These are phyloP conservation scores for Perodicticus potto DNA, from an alignment of 2,797 vertebrate species.

Conservation along the genomic window DNA sequence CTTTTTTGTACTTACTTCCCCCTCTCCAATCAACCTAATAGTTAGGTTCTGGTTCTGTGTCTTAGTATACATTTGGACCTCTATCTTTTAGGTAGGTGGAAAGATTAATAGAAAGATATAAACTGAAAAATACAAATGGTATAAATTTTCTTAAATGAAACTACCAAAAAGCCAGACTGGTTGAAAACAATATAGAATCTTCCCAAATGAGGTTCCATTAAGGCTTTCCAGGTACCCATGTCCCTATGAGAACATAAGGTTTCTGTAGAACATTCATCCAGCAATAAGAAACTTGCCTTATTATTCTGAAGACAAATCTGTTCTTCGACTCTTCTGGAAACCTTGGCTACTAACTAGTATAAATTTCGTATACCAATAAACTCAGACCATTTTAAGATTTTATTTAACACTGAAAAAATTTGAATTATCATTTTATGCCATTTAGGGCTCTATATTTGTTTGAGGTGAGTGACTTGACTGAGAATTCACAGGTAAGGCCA, in stretches of 20 bases:
- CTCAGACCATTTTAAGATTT: background rate
- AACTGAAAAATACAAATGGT: background rate
- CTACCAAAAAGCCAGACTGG: background rate
- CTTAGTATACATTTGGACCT: background rate
- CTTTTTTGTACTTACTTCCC: background rate
- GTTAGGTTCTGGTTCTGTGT: background rate
- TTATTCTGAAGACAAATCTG: background rate
- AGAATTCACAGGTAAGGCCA: background rate
- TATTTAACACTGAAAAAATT: background rate
- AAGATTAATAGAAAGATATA: background rate
- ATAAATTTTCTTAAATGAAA: background rate
- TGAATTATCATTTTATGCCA: background rate
- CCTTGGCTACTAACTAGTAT: background rate
- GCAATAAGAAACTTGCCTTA: background rate
- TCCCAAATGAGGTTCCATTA: background rate
- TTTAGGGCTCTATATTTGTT: background rate
- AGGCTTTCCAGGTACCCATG: background rate
- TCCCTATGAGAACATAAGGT: background rate
- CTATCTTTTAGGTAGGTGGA: background rate
- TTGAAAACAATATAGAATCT: background rate
- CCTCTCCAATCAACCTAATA: background rate
- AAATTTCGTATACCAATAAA: conserved; percentile 30
- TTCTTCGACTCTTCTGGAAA: background rate
- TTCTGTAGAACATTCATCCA: background rate
- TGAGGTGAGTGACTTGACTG: background rate